These are phyloP conservation scores for Boloria euphrosyne DNA, from an alignment of 2,888 invertebrate genomes.

Conservation along the genomic window DNA sequence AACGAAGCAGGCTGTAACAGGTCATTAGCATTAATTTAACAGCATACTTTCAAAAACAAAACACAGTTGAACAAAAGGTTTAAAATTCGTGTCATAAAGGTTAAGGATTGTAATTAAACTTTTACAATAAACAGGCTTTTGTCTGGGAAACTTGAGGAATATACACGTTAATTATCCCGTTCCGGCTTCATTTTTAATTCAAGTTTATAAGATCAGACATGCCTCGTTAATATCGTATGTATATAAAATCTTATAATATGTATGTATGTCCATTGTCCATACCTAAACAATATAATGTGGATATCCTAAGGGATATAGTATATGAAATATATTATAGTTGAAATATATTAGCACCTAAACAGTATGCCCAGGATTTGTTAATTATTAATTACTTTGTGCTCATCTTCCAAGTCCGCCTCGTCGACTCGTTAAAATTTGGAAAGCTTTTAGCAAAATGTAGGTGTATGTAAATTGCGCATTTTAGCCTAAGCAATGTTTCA, in stretches of 20 bases:
- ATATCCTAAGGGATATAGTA: background rate
- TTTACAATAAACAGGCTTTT: background rate
- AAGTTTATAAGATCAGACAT: too few relatives aligned
- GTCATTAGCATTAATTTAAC: background rate
- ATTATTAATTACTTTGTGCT: slow-evolving; percentile 29
- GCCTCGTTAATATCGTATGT: too few relatives aligned
- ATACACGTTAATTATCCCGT: too few relatives aligned
- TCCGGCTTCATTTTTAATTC: too few relatives aligned
- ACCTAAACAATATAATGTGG: too few relatives aligned
- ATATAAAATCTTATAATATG: too few relatives aligned
- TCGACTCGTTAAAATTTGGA: slow-evolving; percentile 25
- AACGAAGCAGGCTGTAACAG: background rate
- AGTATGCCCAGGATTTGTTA: slow-evolving; percentile 23
- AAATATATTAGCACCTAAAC: slow-evolving; percentile 22
- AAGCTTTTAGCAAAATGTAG: slow-evolving; percentile 30
- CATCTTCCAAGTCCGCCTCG: slow-evolving; percentile 26
- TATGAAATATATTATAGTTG: slow-evolving; percentile 1
- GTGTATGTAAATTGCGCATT: slow-evolving; percentile 29
- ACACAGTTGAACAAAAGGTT: background rate
- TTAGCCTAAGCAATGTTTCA: slow-evolving; percentile 32
- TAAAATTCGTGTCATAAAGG: background rate
- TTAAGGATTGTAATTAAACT: slow-evolving; percentile 2
- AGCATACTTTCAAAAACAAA: background rate
- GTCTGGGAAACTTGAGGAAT: background rate
- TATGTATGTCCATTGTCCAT: too few relatives aligned